Evolutionary conservation across 2,888 invertebrate species (phyloP), one percentile per base, ranked within the genome.

Genomic region (Mythimna vitellina): DNA sequence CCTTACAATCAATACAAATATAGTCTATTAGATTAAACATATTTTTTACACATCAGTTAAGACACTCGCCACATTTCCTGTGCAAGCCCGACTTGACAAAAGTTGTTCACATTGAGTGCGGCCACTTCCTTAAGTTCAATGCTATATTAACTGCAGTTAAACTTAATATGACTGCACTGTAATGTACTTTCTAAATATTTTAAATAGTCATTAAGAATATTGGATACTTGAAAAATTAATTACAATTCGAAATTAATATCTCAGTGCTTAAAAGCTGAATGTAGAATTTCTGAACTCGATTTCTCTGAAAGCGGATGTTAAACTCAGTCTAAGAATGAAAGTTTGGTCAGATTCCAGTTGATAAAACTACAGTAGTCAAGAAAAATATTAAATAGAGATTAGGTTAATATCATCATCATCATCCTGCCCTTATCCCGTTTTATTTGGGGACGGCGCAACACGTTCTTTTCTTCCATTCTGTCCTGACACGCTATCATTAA

Each of bases 31-130:
- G 57, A 78, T 35, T 20, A 35, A 53, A 54, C 58, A 56, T 17
- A 38, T 38, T 70, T 76, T 62, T 58, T 56, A 62, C 29, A 68
- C 32, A 53, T 73, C n/a, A 53, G 61, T 57, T 78, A 56, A n/a
- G 73, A 81, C n/a, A 10, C 25, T n/a, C 25, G 57, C 42, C 62
- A 73, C 53, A 68, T 76, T 87, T 83, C 86, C 82, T 80, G 80
- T n/a, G 65, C 57, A 38, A 10, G 77, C 49, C n/a, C 6, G 0
- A 46, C 46, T 68, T 65, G 62, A 77, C 65, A 86, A 87, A 86
- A 90, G 89, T 84, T 80, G 93, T 88, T 92, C 57, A 76, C 92
- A 93, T 92, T 92, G 92, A 88, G 69, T 64, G 46, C 64, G 74
- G 66, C 32, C 65, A 88, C 89, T 92, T 91, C 91, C 92, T 86